These are phyloP conservation scores for Plagodis pulveraria DNA, from an alignment of 2,888 invertebrate species.

Conservation along the genomic window DNA sequence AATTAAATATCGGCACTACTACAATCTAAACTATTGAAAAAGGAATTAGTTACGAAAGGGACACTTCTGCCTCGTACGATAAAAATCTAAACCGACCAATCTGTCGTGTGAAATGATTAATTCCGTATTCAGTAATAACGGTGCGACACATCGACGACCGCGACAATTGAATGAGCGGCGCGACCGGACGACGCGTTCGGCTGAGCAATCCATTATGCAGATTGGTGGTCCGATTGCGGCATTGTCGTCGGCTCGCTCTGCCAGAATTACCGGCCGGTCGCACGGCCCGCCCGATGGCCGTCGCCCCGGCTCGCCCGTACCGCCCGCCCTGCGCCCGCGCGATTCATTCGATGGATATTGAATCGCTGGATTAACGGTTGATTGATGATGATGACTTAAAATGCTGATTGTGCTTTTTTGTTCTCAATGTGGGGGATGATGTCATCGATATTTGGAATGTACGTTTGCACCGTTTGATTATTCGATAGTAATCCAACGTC, in stretches of 20 bases:
- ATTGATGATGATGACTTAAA: conserved; percentile 77
- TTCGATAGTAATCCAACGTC: background rate
- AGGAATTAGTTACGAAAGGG: background rate
- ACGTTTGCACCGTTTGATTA: conserved; percentile 4
- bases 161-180: conserved; percentile 79
- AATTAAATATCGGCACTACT: background rate
- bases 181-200: conserved; percentile 76
- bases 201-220: conserved; percentile 84
- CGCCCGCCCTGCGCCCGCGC: conserved; percentile 38
- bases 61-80: background rate
- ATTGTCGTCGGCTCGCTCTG: conserved; percentile 75
- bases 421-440: conserved; percentile 40
- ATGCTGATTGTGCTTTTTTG: conserved; percentile 57
- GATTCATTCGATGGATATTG: conserved; percentile 72
- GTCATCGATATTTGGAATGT: conserved; percentile 18
- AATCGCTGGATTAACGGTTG: conserved; percentile 73
- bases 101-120: conserved; percentile 68
- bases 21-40: background rate
- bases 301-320: conserved; percentile 16
- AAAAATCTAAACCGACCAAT: conserved; percentile 28
- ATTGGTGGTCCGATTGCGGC: conserved; percentile 82
- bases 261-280: conserved; percentile 62
- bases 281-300: conserved; percentile 1
- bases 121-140: conserved; percentile 78
- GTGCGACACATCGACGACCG: conserved; percentile 75